These are phyloP conservation scores for Nasonia longicornis DNA, from an alignment of 1,140 invertebrate genomes.

Conservation along the genomic window DNA sequence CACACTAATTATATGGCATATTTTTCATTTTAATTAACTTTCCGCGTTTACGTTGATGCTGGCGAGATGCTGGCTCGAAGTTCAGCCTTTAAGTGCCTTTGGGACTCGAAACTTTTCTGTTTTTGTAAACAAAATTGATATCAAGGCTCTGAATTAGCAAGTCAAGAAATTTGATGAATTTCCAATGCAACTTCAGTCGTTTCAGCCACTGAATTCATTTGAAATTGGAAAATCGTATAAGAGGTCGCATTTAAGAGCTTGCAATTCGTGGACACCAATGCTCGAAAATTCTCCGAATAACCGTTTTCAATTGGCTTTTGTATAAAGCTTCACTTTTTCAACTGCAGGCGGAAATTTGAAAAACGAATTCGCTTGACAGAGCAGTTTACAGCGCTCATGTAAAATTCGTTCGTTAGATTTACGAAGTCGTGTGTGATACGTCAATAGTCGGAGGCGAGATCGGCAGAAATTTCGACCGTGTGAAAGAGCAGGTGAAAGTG, in stretches of 20 bases:
- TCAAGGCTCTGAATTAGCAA: not conserved
- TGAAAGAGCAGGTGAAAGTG: not conserved
- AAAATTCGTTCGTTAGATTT: not conserved
- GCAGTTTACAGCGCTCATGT: too few relatives aligned
- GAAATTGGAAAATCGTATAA: not conserved
- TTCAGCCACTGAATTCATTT: not conserved
- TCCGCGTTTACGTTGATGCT: not conserved
- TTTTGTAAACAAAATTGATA: not conserved
- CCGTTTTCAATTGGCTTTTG: too few relatives aligned
- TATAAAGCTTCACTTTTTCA: too few relatives aligned
- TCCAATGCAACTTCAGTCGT: not conserved
- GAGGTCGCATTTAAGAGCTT: too few relatives aligned
- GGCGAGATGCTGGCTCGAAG: not conserved
- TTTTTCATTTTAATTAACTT: slow-evolving; percentile 1
- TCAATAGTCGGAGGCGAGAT: not conserved
- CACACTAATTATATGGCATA: not conserved
- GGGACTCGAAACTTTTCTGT: not conserved
- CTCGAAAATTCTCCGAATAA: too few relatives aligned
- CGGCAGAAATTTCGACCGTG: not conserved
- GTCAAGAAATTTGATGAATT: not conserved
- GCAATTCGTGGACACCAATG: too few relatives aligned
- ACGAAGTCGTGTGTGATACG: not conserved
- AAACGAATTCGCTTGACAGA: too few relatives aligned
- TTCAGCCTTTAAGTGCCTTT: not conserved
- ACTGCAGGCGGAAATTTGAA: too few relatives aligned